Conservation (phyloP, 1,140 invertebrate species). For the Drosophila nikananu region DNA sequence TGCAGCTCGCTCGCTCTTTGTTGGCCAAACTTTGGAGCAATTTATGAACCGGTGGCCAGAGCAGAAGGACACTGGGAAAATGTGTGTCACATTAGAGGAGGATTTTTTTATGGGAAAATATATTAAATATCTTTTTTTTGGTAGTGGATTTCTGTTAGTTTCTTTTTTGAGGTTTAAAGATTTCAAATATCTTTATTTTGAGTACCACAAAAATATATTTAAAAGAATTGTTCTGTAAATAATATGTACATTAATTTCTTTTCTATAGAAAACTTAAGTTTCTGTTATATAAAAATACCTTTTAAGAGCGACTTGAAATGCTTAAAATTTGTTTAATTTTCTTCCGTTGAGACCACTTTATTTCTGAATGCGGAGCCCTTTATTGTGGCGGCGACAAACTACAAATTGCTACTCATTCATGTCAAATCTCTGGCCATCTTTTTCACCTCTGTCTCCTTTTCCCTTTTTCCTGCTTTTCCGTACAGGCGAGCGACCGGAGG, state of each 20-base stretch:
- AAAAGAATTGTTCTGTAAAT: neutral
- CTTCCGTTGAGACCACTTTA: neutral
- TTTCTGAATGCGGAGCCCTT: slow-evolving; percentile 3
- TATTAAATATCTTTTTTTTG: neutral
- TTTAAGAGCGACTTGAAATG: neutral
- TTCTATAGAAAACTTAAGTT: neutral
- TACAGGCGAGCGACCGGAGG: slow-evolving; percentile 83
- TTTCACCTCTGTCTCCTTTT: slow-evolving; percentile 31
- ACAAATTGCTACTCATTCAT: slow-evolving; percentile 79
- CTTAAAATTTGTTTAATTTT: neutral
- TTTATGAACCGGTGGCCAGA: slow-evolving; percentile 31
- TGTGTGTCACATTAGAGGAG: neutral
- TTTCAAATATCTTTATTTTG: too few relatives aligned
- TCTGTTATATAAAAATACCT: neutral
- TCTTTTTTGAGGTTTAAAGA: neutral
- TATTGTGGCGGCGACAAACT: slow-evolving; percentile 32
- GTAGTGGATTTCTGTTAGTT: neutral
- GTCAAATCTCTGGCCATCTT: slow-evolving; percentile 45
- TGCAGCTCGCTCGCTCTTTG: slow-evolving; percentile 20
- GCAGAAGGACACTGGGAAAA: slow-evolving; percentile 9
- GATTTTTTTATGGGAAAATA: neutral
- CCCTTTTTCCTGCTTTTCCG: slow-evolving; percentile 38
- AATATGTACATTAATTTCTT: neutral
- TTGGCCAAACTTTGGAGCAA: slow-evolving; percentile 34
- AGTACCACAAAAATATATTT: too few relatives aligned